These are phyloP conservation scores for Ashinkailepas kermadecensis DNA, from an alignment of 2,888 invertebrate species.

Conservation along the genomic window DNA sequence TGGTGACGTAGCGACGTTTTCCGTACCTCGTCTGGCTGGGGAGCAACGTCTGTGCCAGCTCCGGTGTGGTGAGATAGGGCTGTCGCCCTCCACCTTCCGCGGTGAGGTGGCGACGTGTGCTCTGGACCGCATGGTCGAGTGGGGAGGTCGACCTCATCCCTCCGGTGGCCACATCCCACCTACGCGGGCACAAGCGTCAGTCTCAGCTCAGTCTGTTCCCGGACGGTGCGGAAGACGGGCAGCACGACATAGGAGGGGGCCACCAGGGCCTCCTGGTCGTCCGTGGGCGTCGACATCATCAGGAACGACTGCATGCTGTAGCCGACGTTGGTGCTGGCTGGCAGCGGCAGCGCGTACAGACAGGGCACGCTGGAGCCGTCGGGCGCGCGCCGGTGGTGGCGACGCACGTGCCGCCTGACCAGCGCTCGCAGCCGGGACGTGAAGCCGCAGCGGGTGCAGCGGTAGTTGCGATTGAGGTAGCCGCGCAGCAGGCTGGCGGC, in stretches of 20 bases:
- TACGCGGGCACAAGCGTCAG: background rate
- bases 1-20: too few species aligned
- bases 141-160: too few species aligned
- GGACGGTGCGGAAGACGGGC: background rate
- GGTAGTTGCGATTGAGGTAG: constrained; percentile 3
- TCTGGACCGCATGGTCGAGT: too few species aligned
- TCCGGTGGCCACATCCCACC: background rate
- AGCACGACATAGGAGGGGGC: constrained; percentile 2
- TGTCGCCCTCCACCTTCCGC: too few species aligned
- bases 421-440: background rate
- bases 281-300: background rate
- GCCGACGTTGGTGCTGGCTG: background rate
- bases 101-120: too few species aligned
- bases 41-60: too few species aligned
- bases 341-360: constrained; percentile 16
- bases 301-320: constrained; percentile 18
- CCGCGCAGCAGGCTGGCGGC: constrained; percentile 16
- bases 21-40: too few species aligned
- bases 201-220: background rate
- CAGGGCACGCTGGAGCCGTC: background rate
- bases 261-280: background rate
- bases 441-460: constrained; percentile 11
- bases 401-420: background rate
- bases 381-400: constrained; percentile 9
- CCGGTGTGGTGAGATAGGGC: too few species aligned